phyloP scores from a whole-genome alignment of 2,888 invertebrate genomes.

The Sympetrum striolatum region DNA sequence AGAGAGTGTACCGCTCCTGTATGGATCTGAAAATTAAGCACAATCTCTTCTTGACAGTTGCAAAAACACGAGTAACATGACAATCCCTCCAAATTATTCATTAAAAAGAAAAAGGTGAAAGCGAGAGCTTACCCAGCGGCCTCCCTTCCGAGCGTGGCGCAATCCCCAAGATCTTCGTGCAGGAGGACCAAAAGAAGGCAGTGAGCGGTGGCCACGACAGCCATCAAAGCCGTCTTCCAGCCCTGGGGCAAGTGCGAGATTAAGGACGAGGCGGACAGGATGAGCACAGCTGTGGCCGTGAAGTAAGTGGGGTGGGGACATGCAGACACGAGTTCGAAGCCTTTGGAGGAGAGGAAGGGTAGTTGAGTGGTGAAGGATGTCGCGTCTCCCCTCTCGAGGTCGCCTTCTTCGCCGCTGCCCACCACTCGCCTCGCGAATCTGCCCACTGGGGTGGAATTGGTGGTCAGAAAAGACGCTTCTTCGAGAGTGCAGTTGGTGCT shows the following conservation, averaged over 20 bases:
- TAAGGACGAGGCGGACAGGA: slow-evolving; percentile 73
- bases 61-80: neutral
- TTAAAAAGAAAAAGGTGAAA: neutral
- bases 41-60: neutral
- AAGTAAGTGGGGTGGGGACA: slow-evolving; percentile 78
- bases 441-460: neutral
- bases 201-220: slow-evolving; percentile 67
- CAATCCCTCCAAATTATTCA: slow-evolving; percentile 48
- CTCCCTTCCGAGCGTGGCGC: slow-evolving; percentile 55
- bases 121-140: neutral
- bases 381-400: neutral
- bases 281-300: slow-evolving; percentile 73
- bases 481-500: neutral
- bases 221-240: slow-evolving; percentile 70
- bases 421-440: neutral
- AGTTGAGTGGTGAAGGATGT: slow-evolving; percentile 41
- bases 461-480: neutral
- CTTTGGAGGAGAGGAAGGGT: slow-evolving; percentile 49
- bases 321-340: slow-evolving; percentile 55
- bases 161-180: slow-evolving; percentile 55
- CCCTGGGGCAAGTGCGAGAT: slow-evolving; percentile 76
- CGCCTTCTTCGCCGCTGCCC: neutral
- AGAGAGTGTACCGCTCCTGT: slow-evolving; percentile 63
- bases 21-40: slow-evolving; percentile 53
- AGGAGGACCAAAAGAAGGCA: slow-evolving; percentile 50